These are phyloP conservation scores for Pelodytes ibericus DNA, from an alignment of 2,797 vertebrate genomes.

Conservation along the genomic window DNA sequence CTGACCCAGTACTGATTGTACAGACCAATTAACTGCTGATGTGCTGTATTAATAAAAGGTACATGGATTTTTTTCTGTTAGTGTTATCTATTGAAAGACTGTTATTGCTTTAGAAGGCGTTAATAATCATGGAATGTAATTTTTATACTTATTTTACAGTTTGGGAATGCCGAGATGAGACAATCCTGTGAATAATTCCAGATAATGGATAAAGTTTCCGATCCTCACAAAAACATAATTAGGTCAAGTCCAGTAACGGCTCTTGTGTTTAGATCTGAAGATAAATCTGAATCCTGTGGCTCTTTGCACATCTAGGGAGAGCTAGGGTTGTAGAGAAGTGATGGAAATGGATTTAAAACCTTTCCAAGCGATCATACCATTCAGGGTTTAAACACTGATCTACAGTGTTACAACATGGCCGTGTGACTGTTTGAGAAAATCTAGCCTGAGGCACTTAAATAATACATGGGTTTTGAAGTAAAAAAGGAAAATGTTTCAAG, in stretches of 20 bases:
- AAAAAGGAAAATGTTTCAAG: not conserved
- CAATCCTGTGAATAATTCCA: too few relatives aligned
- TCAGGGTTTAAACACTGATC: not conserved
- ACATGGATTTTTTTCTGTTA: too few relatives aligned
- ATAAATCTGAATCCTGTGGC: not conserved
- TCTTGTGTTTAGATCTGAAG: not conserved
- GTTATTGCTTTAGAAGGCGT: too few relatives aligned
- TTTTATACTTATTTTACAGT: too few relatives aligned
- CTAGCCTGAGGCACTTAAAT: not conserved
- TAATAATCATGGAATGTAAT: too few relatives aligned
- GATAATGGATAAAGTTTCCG: too few relatives aligned
- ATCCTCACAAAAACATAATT: too few relatives aligned
- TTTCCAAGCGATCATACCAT: not conserved
- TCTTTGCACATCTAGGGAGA: not conserved
- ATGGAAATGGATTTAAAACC: constrained; percentile 8
- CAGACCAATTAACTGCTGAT: too few relatives aligned
- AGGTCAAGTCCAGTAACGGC: not conserved
- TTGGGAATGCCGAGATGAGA: too few relatives aligned
- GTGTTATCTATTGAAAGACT: too few relatives aligned
- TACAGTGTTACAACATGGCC: not conserved
- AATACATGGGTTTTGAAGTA: not conserved
- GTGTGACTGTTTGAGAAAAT: not conserved
- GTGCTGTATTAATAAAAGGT: too few relatives aligned
- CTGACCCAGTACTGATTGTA: too few relatives aligned
- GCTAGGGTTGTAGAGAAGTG: not conserved